These are phyloP conservation scores for Drosophila quinaria DNA, from an alignment of 2,888 invertebrate species.

Conservation along the genomic window DNA sequence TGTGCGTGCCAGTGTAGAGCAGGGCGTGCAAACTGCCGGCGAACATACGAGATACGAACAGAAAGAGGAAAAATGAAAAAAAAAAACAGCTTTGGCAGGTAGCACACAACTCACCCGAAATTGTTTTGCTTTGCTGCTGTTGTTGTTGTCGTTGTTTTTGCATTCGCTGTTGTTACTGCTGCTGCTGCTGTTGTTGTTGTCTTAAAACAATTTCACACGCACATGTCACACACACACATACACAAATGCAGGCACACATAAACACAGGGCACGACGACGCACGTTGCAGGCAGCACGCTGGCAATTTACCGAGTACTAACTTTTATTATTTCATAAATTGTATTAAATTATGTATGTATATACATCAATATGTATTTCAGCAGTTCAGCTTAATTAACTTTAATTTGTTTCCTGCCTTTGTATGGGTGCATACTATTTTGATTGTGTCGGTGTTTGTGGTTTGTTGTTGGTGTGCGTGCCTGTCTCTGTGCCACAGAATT, in stretches of 20 bases:
- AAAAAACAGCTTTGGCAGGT: slow-evolving; percentile 57
- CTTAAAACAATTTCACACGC: slow-evolving; percentile 69
- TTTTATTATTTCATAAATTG: slow-evolving; percentile 70
- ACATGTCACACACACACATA: slow-evolving; percentile 62
- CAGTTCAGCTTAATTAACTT: slow-evolving; percentile 75
- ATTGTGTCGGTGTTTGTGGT: slow-evolving; percentile 37
- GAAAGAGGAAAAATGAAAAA: slow-evolving; percentile 31
- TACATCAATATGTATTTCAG: slow-evolving; percentile 44
- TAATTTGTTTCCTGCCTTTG: slow-evolving; percentile 69
- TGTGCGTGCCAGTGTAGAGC: slow-evolving; percentile 30
- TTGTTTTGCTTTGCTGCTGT: slow-evolving; percentile 56
- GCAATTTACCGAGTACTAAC: slow-evolving; percentile 38
- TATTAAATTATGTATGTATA: slow-evolving; percentile 54
- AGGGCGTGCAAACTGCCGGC: slow-evolving; percentile 62
- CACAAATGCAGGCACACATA: slow-evolving; percentile 21
- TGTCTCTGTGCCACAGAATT: slow-evolving; percentile 55
- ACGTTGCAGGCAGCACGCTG: slow-evolving; percentile 38
- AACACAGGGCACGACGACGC: slow-evolving; percentile 30
- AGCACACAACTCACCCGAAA: slow-evolving; percentile 69
- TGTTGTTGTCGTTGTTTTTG: slow-evolving; percentile 37
- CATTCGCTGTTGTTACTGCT: slow-evolving; percentile 33
- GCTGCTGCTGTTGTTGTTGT: slow-evolving; percentile 46
- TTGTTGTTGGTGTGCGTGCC: slow-evolving; percentile 20
- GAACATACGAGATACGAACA: slow-evolving; percentile 29
- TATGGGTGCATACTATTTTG: slow-evolving; percentile 70